Conservation (phyloP, 2,797 vertebrate genomes). For the Lepilemur ruficaudatus region DNA sequence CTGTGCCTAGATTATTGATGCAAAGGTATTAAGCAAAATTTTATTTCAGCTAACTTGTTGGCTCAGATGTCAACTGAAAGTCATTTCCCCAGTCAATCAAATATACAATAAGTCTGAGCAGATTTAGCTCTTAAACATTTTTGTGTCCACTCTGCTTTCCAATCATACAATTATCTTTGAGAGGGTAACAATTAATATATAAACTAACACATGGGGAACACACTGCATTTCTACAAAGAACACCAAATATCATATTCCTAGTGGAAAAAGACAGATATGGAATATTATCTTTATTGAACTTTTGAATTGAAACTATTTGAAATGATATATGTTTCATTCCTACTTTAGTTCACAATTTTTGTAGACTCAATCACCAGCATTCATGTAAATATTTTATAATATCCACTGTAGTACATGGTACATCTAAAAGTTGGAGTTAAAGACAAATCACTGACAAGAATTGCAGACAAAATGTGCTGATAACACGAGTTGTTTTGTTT, state of each 20-base stretch:
- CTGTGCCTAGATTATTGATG: constrained; percentile 90
- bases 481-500: background rate
- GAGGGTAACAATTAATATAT: constrained; percentile 70
- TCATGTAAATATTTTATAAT: background rate
- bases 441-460: background rate
- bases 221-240: constrained; percentile 50
- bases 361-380: background rate
- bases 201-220: constrained; percentile 41
- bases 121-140: constrained; percentile 81
- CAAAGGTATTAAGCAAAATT: constrained; percentile 91
- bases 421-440: background rate
- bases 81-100: constrained; percentile 89
- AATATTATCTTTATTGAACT: background rate
- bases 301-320: constrained; percentile 3
- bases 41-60: constrained; percentile 90
- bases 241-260: background rate
- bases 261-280: background rate
- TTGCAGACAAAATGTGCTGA: background rate
- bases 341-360: background rate
- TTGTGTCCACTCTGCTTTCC: constrained; percentile 72
- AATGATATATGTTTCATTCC: background rate
- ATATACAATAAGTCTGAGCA: constrained; percentile 84
- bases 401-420: background rate
- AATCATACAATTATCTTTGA: constrained; percentile 79
- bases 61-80: constrained; percentile 90